Base-by-base conservation (phyloP, 2,113 vertebrate genomes). In the Etheostoma spectabile region DNA sequence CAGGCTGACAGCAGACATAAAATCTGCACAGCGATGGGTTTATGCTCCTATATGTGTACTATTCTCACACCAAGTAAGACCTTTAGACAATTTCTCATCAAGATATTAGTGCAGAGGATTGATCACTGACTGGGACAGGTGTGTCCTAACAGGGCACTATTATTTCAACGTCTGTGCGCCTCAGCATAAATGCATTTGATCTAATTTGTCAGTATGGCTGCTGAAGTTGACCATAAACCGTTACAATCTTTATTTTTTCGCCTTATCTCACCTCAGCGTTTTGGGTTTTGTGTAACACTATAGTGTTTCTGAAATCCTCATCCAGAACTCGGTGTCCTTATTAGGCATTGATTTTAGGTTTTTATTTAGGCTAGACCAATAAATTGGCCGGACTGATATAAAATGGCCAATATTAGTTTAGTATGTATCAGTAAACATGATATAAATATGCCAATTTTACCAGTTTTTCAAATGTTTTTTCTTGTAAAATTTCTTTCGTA, bases 1-100 rank as follows among this genome's bases (percentile, higher is more conserved):
- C 19, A 19, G 56, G 71, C 84, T 53, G 45, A 59, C 77, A 79
- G 71, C 74, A 79, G 21, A 67, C 74, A 48, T 53, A 22, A 27
- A 45, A 74, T 84, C 51, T 62, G 60, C 62, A 3, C 42, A 57
- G 45, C 52, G 59, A 62, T 57, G 53, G 61, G 42, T 80, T 63
- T 77, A n/a, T 53, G 77, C 63, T 80, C 52, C n/a, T 51, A 27
- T 45, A 27, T 45, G 30, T 59, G 27, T 22, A 27, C 24, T 30
- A 53, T 62, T 76, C 57, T 64, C 18, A 69, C 15, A 13, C 22
- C 5, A 27, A 72, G 72, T 63, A 61, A 72, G 7, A 62, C 30
- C 13, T 70, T 57, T 22, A n/a, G 42, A 68, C 24, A 27, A 75
- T 52, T 65, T 80, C 21, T 38, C 49, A 71, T 49, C 22, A 56